Base-by-base conservation (phyloP, 2,888 invertebrate genomes). In the Sinodicranocentrus sp. region DNA sequence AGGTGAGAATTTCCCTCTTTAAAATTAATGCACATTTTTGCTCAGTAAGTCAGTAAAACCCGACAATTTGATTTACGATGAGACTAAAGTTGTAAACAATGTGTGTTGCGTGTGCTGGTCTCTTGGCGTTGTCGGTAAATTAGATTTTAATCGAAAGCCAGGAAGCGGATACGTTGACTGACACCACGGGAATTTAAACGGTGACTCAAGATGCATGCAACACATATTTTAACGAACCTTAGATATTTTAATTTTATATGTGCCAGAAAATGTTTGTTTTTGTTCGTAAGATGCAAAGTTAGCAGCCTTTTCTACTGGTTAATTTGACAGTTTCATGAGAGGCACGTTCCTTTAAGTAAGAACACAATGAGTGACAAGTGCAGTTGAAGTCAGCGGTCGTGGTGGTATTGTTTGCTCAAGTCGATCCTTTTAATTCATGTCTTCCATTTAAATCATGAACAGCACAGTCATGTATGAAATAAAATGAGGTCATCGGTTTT, bases 401-500 rank as follows among this genome's bases (percentile, higher is more conserved):
- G 61, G 44, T 63, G 33, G 17, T 67, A 77, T 77, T 68, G 68
- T 77, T 68, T 59, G 21, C 44, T 5, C 25, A 59, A 59, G 1
- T 23, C 25, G 43, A 52, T 54, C 23, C 23, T 54, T 54, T 65
- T 33, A 48, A 79, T 15, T 10, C 63, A 59, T 33, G 26, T 33
- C 17, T 48, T 48, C 48, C 15, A 75, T 59, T 25, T 33, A 39
- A 43, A 48, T 48, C 15, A 10, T 48, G n/a, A 48, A 48, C 3
- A 48, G 48, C n/a, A n/a, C 48, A 48, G 15, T 48, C 33, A 33
- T 33, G 33, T 33, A 10, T 2, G 54, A 68, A 68, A n/a, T 1
- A 44, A 68, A 77, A 33, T 80, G 72, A 80, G 72, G 80, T 72
- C 72, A 23, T 23, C 8, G 33, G 48, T 80, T 80, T 80, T 80